A percentile compares a stretch with the other conserved stretches of the same genome.
phyloP scores from a whole-genome alignment of 2,888 invertebrate species.

The Ernsta delagoae region DNA sequence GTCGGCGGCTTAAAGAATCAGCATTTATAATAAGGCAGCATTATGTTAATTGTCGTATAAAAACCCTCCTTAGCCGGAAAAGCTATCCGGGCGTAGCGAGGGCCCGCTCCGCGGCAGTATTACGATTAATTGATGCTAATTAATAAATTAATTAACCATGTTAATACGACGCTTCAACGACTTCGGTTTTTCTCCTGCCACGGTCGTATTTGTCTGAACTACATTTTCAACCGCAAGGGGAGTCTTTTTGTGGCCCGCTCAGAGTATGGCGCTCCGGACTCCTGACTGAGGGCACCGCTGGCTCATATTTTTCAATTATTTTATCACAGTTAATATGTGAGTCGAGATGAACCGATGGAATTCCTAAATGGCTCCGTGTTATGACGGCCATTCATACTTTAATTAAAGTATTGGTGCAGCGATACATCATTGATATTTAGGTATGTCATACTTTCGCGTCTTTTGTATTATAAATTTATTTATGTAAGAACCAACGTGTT shows the following conservation, averaged over 20 bases:
- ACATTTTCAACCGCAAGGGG: constrained; percentile 60
- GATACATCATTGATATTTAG: constrained; percentile 51
- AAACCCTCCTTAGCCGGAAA: constrained; percentile 69
- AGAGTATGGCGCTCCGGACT: constrained; percentile 51
- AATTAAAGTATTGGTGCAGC: constrained; percentile 56
- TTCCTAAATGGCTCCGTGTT: constrained; percentile 64
- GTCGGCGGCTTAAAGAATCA: constrained; percentile 56
- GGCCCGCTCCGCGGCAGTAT: constrained; percentile 60
- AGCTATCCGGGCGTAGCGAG: constrained; percentile 66
- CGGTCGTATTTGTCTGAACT: constrained; percentile 63
- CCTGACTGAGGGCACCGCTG: constrained; percentile 47
- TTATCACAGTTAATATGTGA: constrained; percentile 65
- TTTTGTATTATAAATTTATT: constrained; percentile 52
- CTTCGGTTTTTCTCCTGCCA: constrained; percentile 67
- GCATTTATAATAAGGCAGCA: constrained; percentile 56
- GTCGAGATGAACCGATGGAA: constrained; percentile 48
- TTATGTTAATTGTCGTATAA: constrained; percentile 62
- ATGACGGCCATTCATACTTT: constrained; percentile 58
- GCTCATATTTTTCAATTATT: constrained; percentile 67
- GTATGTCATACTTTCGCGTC: constrained; percentile 67
- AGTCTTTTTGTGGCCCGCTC: constrained; percentile 64
- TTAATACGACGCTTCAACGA: constrained; percentile 72
- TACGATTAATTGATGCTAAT: constrained; percentile 81
- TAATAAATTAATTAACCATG: constrained; percentile 82
- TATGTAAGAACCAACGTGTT: constrained; percentile 47